Base-by-base conservation (phyloP, 1,140 invertebrate species). In the Formica exsecta region DNA sequence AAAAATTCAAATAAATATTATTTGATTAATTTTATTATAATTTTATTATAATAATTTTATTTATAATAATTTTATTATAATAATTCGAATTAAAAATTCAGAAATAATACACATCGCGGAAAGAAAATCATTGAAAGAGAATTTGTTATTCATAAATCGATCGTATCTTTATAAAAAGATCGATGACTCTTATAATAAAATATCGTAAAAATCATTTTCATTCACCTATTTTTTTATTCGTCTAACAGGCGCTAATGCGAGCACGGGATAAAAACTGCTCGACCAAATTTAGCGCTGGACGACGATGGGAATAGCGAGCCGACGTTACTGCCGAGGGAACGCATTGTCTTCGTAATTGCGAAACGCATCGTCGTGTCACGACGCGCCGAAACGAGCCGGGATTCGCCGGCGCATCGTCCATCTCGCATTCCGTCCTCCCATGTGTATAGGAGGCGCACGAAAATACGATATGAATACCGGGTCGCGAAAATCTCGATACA, bases 311-410 rank as follows among this genome's bases (percentile, higher is more conserved):
- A 48, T 25, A 32, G 3, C 48, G 9, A 83, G 79, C 68, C 68
- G 48, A 48, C 32, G 79, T 61, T 29, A 66, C 38, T n/a, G 41
- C 16, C 65, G 54, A 59, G 66, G 36, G 66, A 71, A 81, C 51
- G 77, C 36, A 81, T 83, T 74, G 79, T 83, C 79, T 73, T 74
- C 16, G 79, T 73, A 81, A 73, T 81, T 81, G 66, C 79, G 79
- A 81, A 81, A 81, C 41, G 65, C 51, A 38, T 57, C 36, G 48
- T 5, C 65, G 36, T 7, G 65, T 6, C 25, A 32, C 25, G 61
- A 6, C 62, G 64, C 29, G 44, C 3, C 64, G 76, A 16, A 3
- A 4, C n/a, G 44, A 41, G 13, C 13, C n/a, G 62, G 19, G 61
- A 38, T 41, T 51, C 29, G 48, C 13, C 54, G 22, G 19, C 5